Base-by-base conservation (phyloP, 2,888 invertebrate species). In the Hirtodrosophila cameraria region DNA sequence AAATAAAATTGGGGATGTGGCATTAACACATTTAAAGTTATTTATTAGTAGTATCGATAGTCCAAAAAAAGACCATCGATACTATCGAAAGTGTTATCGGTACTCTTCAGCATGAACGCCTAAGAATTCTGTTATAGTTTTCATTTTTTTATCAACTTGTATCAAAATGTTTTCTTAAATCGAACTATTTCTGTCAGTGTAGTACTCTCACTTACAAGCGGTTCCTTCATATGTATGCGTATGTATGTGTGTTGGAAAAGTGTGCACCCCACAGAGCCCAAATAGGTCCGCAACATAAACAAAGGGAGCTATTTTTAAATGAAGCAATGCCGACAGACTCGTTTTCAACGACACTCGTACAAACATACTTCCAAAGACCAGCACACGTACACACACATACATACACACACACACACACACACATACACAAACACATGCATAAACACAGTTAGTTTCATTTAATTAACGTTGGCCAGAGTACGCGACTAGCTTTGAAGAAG, bases 221-320 rank as follows among this genome's bases (percentile, higher is more conserved):
- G n/a, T n/a, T n/a, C n/a, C n/a, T n/a, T n/a, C n/a, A 27, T 16
- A 43, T 12, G 9, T 25, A 27, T 48, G 36, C 38, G 9, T 15
- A 13, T 20, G 6, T 38, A 23, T 27, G 9, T 39, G 15, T 54
- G 45, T 33, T n/a, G n/a, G n/a, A n/a, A n/a, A 12, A 12, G 23
- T 52, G 57, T 48, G 42, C 43, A 49, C 25, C 33, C 39, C 20
- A 49, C 33, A 42, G 58, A 66, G 49, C 52, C 75, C 62, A 54
- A 74, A 55, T 55, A 55, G 48, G 50, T 46, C 35, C 52, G 43
- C 55, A 49, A 30, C 69, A 61, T 52, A 68, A 68, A 74, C 75
- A 74, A 72, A 55, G 74, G 74, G 41, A 66, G 53, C 63, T 72
- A 72, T 72, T 72, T 72, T 74, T 68, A 72, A 72, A 72, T 75